These are phyloP conservation scores for Sylvicapra grimmia DNA, from an alignment of 2,113 vertebrate genomes.

Conservation along the genomic window DNA sequence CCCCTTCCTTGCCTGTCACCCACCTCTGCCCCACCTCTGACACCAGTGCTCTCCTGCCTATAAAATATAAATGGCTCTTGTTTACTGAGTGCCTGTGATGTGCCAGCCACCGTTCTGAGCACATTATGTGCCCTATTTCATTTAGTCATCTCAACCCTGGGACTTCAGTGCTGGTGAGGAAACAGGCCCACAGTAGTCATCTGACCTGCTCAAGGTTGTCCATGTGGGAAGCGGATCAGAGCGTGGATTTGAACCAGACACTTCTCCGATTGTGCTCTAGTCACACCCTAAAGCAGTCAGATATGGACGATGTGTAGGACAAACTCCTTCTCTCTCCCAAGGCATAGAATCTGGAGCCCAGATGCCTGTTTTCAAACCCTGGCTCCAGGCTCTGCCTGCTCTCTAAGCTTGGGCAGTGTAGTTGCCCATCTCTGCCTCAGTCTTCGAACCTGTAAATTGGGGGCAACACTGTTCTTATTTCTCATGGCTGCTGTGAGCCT, in stretches of 20 bases:
- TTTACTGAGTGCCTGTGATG: background rate
- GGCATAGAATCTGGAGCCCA: background rate
- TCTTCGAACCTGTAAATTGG: background rate
- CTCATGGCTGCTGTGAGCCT: background rate
- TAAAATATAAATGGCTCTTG: background rate
- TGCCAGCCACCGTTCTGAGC: background rate
- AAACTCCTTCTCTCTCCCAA: background rate
- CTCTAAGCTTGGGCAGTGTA: background rate
- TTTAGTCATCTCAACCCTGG: background rate
- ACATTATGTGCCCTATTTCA: background rate
- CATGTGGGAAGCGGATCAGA: background rate
- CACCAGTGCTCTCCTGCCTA: background rate
- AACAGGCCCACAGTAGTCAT: background rate
- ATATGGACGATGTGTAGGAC: rapidly evolving
- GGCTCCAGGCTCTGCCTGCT: background rate
- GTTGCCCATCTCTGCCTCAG: background rate
- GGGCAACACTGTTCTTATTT: background rate
- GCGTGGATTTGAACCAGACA: background rate
- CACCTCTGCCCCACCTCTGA: no score
- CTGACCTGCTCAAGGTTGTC: background rate
- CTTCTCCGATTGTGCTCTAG: background rate
- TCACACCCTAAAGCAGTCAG: background rate
- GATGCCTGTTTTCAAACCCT: background rate
- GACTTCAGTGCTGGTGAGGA: background rate
- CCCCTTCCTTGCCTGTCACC: background rate